phyloP scores from a whole-genome alignment of 2,888 invertebrate species.

The Polylopha cassiicola region DNA sequence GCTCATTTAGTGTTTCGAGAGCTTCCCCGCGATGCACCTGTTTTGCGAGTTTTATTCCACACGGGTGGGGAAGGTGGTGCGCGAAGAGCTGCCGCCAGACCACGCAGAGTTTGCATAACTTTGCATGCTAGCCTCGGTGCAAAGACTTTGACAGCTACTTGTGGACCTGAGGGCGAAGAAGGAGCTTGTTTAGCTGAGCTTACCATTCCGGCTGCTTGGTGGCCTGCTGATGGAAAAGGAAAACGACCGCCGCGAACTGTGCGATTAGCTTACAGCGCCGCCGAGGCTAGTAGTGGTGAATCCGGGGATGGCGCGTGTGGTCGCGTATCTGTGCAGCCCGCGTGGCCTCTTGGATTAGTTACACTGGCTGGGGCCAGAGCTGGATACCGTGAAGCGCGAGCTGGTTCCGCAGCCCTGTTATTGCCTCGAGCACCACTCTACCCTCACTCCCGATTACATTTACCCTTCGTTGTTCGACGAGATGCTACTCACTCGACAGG shows the following conservation, averaged over 20 bases:
- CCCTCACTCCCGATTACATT: constrained; percentile 92
- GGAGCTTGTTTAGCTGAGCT: constrained; percentile 94
- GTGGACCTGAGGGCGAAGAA: constrained; percentile 94
- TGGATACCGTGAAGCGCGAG: constrained; percentile 89
- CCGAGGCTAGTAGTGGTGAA: constrained; percentile 85
- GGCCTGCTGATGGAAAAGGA: constrained; percentile 82
- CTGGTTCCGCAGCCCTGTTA: constrained; percentile 89
- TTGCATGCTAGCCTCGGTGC: constrained; percentile 83
- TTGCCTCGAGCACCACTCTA: constrained; percentile 93
- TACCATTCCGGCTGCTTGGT: constrained; percentile 94
- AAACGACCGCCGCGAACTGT: constrained; percentile 85
- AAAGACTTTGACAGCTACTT: constrained; percentile 87
- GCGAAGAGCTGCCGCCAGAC: constrained; percentile 81
- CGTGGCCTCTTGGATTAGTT: constrained; percentile 80
- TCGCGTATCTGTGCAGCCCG: constrained; percentile 80
- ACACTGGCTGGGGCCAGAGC: constrained; percentile 87
- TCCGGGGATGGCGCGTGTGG: constrained; percentile 85
- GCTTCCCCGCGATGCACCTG: constrained; percentile 92
- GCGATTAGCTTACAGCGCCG: constrained; percentile 91
- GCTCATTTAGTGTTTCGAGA: constrained; percentile 94
- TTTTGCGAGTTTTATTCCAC: constrained; percentile 94
- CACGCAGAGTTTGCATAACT: constrained; percentile 88
- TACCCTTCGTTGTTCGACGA: constrained; percentile 91
- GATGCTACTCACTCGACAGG: constrained; percentile 82
- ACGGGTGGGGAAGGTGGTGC: constrained; percentile 92